Evolutionary conservation across 1,140 invertebrate species (phyloP), one percentile per base, ranked within the genome.

Genomic region (Leptopilina boulardi): DNA sequence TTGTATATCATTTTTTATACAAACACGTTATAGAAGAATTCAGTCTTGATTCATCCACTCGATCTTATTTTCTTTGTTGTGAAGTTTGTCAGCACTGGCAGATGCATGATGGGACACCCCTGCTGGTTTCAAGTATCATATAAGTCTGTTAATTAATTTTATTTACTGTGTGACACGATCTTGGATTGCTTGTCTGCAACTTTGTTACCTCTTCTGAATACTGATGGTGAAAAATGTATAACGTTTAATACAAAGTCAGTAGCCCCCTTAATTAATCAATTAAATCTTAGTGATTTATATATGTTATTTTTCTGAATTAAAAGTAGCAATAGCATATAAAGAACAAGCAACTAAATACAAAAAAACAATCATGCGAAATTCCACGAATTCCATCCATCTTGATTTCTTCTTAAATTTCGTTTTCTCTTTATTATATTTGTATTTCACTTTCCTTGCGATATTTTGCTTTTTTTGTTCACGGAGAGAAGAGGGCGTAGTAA

Each of bases 111-210:
- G n/a, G 15, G 26, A 66, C 59, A 66, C 59, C 26, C 59, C 59
- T 66, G 59, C 26, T 66, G 59, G 6, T 66, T 30, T 23, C 13
- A 38, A 34, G 23, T 34, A 66, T 66, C 26, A 9, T 38, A 66
- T 66, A 66, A 66, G 59, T 34, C 59, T 30, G 59, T 66, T 66
- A 66, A 66, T 66, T 66, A 66, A 66, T 66, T 66, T 66, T 66
- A 66, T 66, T 66, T 34, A 66, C 23, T 30, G 59, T 30, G 59
- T 66, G 59, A 66, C 59, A 66, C 59, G 59, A 66, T 66, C 59
- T 66, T 30, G 56, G 11, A 66, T 66, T 66, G 23, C 56, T 34
- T 66, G 26, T 66, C 59, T n/a, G 23, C 59, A 66, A 66, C 26
- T n/a, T 66, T 66, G 59, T 66, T 34, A 23, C 13, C 26, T 38